Evolutionary conservation across 1,140 invertebrate genomes (phyloP).

Genomic region (Zaprionus ornatus): DNA sequence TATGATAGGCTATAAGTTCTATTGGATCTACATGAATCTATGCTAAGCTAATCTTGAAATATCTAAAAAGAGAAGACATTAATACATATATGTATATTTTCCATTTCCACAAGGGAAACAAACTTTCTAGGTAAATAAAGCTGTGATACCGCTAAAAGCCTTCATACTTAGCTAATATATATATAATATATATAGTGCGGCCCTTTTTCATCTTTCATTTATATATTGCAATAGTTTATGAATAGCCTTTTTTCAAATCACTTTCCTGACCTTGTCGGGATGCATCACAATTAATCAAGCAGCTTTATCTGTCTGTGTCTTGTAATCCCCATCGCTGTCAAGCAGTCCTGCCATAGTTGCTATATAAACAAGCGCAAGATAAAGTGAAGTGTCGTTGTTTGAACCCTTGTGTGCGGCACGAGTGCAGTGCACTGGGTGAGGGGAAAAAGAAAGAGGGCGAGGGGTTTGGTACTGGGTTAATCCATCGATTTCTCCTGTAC

Average conservation of each 20-base stretch:
- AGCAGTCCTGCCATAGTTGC: background rate
- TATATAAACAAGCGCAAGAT: conserved; percentile 8
- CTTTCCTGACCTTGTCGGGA: background rate
- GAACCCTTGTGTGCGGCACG: background rate
- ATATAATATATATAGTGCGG: background rate
- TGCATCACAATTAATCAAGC: conserved; percentile 8
- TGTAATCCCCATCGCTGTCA: background rate
- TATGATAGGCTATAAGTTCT: no score
- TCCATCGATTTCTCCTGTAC: conserved; percentile 66
- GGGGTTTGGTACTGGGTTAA: conserved; percentile 33
- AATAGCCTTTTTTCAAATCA: background rate
- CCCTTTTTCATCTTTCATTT: background rate
- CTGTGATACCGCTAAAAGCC: no score
- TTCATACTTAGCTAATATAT: background rate
- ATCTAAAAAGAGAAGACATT: no score
- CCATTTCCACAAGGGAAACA: no score
- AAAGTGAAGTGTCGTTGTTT: conserved; percentile 23
- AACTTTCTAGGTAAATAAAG: no score
- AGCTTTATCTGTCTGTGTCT: background rate
- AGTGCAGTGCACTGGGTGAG: conserved; percentile 10
- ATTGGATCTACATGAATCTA: no score
- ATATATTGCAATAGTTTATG: background rate
- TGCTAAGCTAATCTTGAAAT: no score
- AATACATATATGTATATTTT: no score
- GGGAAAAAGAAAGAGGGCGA: background rate